These are phyloP conservation scores for Nomada lathburiana DNA, from an alignment of 2,888 invertebrate genomes.

Conservation along the genomic window DNA sequence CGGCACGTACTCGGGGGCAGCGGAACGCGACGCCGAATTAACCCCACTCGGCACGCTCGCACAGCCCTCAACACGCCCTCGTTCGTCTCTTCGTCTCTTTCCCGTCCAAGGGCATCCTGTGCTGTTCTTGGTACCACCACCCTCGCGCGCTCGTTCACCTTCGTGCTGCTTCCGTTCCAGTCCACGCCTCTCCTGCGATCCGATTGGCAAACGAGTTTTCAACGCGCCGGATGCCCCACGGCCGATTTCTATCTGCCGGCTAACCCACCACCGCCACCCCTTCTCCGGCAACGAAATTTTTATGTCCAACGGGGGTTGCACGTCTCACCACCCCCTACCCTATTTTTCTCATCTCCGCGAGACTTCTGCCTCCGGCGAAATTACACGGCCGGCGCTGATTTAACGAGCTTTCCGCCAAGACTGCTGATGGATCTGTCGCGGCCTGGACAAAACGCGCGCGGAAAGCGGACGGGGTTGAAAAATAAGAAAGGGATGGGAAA, in stretches of 20 bases:
- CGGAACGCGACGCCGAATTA: conserved; percentile 39
- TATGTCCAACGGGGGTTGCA: conserved; percentile 51
- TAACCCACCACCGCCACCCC: conserved; percentile 54
- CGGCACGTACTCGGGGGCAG: not conserved
- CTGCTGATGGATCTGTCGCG: conserved; percentile 40
- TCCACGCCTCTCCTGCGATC: conserved; percentile 67
- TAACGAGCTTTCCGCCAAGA: conserved; percentile 64
- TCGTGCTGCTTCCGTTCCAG: conserved; percentile 35
- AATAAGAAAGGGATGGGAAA: not conserved
- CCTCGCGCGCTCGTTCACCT: conserved; percentile 26
- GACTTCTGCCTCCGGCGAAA: conserved; percentile 37
- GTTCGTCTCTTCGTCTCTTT: conserved; percentile 41
- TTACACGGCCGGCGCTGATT: conserved; percentile 57
- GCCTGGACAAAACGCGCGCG: not conserved
- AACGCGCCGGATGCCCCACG: conserved; percentile 56
- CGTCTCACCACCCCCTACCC: conserved; percentile 33
- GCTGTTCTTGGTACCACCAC: conserved; percentile 54
- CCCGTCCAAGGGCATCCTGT: conserved; percentile 50
- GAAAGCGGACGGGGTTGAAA: not conserved
- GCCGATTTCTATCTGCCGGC: conserved; percentile 65
- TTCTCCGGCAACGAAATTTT: conserved; percentile 58
- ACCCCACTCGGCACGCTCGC: conserved; percentile 58
- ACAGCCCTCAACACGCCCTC: conserved; percentile 62
- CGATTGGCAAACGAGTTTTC: conserved; percentile 69
- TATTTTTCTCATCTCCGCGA: conserved; percentile 68